Conservation (phyloP, 2,888 invertebrate species). For the Drosophila hawaiiensis region DNA sequence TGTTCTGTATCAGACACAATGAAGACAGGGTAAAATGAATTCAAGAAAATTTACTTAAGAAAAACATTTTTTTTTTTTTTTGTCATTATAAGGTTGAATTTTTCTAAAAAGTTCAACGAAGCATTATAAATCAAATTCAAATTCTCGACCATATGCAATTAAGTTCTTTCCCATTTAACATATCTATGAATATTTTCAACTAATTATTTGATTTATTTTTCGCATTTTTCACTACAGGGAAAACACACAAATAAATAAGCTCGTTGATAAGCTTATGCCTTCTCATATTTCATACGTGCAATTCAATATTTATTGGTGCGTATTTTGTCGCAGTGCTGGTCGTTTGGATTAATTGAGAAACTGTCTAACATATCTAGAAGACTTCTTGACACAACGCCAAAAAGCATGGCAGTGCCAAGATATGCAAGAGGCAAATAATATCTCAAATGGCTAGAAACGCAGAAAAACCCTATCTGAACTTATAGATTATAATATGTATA, state of each 20-base stretch:
- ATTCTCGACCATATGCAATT: neutral
- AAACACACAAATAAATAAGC: neutral
- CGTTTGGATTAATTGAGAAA: slow-evolving; percentile 14
- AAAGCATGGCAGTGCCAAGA: slow-evolving; percentile 57
- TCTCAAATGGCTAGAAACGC: slow-evolving; percentile 21
- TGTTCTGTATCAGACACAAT: slow-evolving; percentile 27
- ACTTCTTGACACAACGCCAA: slow-evolving; percentile 80
- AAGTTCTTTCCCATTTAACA: too few species aligned
- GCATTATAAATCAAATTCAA: neutral
- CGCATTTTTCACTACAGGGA: neutral
- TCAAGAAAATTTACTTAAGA: neutral
- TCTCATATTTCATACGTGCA: neutral
- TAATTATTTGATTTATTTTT: neutral
- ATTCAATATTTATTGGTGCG: neutral
- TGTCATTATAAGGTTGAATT: too few species aligned
- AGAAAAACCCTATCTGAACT: neutral
- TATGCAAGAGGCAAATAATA: slow-evolving; percentile 56
- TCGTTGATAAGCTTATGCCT: neutral
- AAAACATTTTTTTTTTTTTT: too few species aligned
- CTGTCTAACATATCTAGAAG: slow-evolving; percentile 34
- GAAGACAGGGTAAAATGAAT: neutral
- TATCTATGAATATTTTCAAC: too few species aligned
- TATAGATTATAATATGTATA: slow-evolving; percentile 3
- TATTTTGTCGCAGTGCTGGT: slow-evolving; percentile 31
- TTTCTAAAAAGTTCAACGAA: neutral